Conservation (phyloP, 1,140 invertebrate species). For the Saxidomus purpurata region DNA sequence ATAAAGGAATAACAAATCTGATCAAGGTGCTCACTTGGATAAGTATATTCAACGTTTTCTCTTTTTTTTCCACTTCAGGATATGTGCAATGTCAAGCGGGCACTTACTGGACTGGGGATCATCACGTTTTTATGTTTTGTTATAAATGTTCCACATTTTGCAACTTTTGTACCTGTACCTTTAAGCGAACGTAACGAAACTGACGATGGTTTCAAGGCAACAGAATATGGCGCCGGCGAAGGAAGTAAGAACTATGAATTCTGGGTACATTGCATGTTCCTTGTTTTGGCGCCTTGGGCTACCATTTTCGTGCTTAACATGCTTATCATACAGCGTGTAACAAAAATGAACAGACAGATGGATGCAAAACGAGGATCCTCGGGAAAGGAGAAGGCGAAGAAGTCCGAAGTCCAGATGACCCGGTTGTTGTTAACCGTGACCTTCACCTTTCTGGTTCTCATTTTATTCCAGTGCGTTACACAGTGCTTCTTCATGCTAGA, state of each 20-base stretch:
- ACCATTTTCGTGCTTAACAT: conserved; percentile 78
- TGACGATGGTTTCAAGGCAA: conserved; percentile 62
- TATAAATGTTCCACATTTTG: conserved; percentile 77
- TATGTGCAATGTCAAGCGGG: conserved; percentile 75
- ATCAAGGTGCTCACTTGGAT: too few species aligned
- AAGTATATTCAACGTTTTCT: too few species aligned
- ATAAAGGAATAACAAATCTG: too few species aligned
- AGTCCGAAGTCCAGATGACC: conserved; percentile 78
- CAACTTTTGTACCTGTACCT: conserved; percentile 68
- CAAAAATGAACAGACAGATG: conserved; percentile 71
- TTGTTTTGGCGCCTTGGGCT: conserved; percentile 78
- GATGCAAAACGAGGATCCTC: conserved; percentile 67
- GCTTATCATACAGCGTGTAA: conserved; percentile 70
- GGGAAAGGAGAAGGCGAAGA: conserved; percentile 72
- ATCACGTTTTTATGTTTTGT: conserved; percentile 74
- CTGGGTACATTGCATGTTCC: conserved; percentile 81
- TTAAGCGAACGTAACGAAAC: conserved; percentile 42
- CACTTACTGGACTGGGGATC: conserved; percentile 73
- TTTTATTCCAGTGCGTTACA: conserved; percentile 78
- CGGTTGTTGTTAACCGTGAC: conserved; percentile 77
- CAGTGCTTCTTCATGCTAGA: conserved; percentile 81
- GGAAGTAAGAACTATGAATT: conserved; percentile 79
- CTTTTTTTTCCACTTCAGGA: too few species aligned
- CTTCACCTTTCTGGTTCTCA: conserved; percentile 80
- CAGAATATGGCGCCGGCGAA: conserved; percentile 71